Conservation (phyloP, 1,140 invertebrate species). For the Drosophila neocordata region DNA sequence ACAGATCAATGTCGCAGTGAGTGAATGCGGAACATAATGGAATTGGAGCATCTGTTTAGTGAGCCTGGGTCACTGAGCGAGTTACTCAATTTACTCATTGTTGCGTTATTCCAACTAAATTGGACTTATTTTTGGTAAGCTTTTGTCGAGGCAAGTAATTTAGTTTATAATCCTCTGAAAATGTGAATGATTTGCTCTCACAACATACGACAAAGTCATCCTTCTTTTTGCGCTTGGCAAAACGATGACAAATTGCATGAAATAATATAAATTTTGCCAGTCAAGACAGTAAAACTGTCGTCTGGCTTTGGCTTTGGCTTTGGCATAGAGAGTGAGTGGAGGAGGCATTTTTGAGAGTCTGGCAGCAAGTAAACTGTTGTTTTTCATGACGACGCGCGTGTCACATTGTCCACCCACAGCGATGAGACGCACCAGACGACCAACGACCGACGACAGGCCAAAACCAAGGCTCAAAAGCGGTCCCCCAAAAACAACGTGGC, state of each 20-base stretch:
- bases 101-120: no score
- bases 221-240: constrained; percentile 66
- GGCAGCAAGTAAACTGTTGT: constrained; percentile 76
- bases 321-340: constrained; percentile 23
- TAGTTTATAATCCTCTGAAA: no score
- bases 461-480: constrained; percentile 28
- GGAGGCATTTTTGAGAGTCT: constrained; percentile 34
- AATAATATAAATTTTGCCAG: constrained; percentile 79
- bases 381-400: constrained; percentile 80
- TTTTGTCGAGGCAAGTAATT: no score
- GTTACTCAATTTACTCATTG: no score
- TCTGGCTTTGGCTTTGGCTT: constrained; percentile 50
- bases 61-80: no score
- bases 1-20: no score
- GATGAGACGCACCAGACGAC: constrained; percentile 39
- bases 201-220: constrained; percentile 59
- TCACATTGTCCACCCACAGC: constrained; percentile 79
- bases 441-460: constrained; percentile 31
- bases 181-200: constrained; percentile 36
- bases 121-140: no score
- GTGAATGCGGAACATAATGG: no score
- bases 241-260: constrained; percentile 80
- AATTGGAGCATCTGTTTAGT: no score
- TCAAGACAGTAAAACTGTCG: constrained; percentile 77
- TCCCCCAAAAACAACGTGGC: not conserved